Evolutionary conservation across 64 coral and sea anemone species (phyloP).

Genomic region (Montipora efflorescens): DNA sequence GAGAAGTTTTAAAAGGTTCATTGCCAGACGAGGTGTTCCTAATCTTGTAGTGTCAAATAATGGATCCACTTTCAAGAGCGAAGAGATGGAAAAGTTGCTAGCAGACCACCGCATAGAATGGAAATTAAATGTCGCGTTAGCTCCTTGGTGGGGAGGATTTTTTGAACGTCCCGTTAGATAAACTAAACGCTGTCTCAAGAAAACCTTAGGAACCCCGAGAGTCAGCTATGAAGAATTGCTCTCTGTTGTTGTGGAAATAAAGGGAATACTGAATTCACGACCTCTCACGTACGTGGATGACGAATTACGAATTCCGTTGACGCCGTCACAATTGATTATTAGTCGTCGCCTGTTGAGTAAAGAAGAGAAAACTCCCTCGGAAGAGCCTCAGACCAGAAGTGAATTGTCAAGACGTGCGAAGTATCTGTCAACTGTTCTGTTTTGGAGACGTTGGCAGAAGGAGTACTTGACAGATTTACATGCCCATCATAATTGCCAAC

Average conservation of each 20-base stretch:
- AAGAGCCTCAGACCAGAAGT: neutral
- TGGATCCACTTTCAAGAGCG: neutral
- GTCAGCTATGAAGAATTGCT: slow-evolving; percentile 2
- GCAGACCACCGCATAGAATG: neutral
- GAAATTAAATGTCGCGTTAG: slow-evolving; percentile 13
- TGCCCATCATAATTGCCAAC: neutral
- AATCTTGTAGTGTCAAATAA: neutral
- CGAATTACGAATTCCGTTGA: neutral
- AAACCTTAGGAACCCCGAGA: neutral
- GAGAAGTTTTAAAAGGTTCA: slow-evolving; percentile 3
- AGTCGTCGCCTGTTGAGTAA: neutral
- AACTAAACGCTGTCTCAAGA: neutral
- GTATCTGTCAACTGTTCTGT: neutral
- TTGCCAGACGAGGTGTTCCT: neutral
- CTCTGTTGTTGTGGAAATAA: neutral
- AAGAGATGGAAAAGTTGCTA: neutral
- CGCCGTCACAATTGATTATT: slow-evolving; percentile 17
- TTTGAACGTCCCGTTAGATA: neutral
- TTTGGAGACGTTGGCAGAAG: slow-evolving; percentile 13
- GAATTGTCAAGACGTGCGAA: neutral
- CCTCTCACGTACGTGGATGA: no score
- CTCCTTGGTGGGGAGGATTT: no score
- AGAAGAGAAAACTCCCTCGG: neutral
- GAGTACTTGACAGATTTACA: neutral
- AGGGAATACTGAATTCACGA: slow-evolving; percentile 1